phyloP scores from a whole-genome alignment of 2,888 invertebrate species.

The Tridacna crocea region DNA sequence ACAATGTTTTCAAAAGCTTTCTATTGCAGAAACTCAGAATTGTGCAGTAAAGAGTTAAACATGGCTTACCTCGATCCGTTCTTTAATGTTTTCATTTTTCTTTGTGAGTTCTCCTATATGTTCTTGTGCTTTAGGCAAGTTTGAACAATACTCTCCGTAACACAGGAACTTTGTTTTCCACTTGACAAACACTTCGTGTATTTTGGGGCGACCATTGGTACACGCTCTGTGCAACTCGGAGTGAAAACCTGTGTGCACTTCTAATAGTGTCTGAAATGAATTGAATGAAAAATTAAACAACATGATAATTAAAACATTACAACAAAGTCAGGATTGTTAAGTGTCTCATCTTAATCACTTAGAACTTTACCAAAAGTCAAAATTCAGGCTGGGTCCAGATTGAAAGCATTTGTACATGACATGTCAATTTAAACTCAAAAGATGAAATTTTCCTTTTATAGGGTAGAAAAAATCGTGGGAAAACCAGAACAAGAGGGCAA shows the following conservation, averaged over 20 bases:
- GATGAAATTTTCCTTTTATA: too few species aligned
- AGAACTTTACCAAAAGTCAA: too few species aligned
- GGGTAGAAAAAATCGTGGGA: too few species aligned
- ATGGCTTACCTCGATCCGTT: conserved; percentile 74
- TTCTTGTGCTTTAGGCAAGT: conserved; percentile 94
- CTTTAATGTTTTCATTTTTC: conserved; percentile 88
- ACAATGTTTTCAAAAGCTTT: too few species aligned
- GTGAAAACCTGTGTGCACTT: conserved; percentile 93
- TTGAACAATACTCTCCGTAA: conserved; percentile 98
- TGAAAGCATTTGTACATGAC: too few species aligned
- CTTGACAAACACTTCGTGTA: conserved; percentile 88
- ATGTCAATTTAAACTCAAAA: too few species aligned
- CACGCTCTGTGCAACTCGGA: conserved; percentile 89
- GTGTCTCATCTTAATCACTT: not conserved
- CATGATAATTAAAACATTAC: not conserved
- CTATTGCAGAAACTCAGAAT: too few species aligned
- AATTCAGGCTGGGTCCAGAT: too few species aligned
- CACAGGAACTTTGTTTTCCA: conserved; percentile 95
- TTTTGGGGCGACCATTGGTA: conserved; percentile 59
- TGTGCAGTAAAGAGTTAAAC: too few species aligned
- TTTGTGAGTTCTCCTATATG: conserved; percentile 91
- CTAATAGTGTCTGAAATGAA: conserved; percentile 89
- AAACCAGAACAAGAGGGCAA: too few species aligned
- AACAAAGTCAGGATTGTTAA: not conserved
- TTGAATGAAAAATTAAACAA: not conserved